phyloP scores from a whole-genome alignment of 2,888 invertebrate species.

The Metellina segmentata region DNA sequence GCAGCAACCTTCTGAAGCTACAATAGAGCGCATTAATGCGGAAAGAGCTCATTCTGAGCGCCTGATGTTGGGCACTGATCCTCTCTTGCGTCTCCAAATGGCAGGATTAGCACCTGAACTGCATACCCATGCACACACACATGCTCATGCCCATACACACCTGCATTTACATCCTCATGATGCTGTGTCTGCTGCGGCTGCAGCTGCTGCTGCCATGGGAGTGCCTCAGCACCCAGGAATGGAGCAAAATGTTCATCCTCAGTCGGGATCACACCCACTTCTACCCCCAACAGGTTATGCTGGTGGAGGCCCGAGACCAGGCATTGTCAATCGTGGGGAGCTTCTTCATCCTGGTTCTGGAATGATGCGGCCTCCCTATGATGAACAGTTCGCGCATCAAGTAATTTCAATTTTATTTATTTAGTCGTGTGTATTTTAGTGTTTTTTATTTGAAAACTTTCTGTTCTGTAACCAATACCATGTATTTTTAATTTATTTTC shows the following conservation, averaged over 20 bases:
- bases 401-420: constrained; percentile 23
- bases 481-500: not conserved
- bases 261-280: constrained; percentile 71
- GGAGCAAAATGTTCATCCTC: constrained; percentile 75
- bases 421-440: not conserved
- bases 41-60: constrained; percentile 85
- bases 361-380: constrained; percentile 77
- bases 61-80: constrained; percentile 90
- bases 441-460: not conserved
- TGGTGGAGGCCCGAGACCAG: constrained; percentile 66
- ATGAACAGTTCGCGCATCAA: constrained; percentile 78
- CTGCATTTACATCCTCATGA: constrained; percentile 78
- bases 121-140: constrained; percentile 78
- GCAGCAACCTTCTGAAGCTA: constrained; percentile 77
- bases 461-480: not conserved
- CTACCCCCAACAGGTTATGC: constrained; percentile 74
- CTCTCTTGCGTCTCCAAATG: constrained; percentile 95
- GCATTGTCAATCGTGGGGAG: constrained; percentile 70
- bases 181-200: constrained; percentile 77
- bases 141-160: constrained; percentile 78
- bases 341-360: constrained; percentile 69
- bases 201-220: constrained; percentile 78
- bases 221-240: constrained; percentile 67
- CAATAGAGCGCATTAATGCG: constrained; percentile 78
- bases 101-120: constrained; percentile 87